Evolutionary conservation across 2,888 invertebrate species (phyloP).

Genomic region (Eristalis tenax): DNA sequence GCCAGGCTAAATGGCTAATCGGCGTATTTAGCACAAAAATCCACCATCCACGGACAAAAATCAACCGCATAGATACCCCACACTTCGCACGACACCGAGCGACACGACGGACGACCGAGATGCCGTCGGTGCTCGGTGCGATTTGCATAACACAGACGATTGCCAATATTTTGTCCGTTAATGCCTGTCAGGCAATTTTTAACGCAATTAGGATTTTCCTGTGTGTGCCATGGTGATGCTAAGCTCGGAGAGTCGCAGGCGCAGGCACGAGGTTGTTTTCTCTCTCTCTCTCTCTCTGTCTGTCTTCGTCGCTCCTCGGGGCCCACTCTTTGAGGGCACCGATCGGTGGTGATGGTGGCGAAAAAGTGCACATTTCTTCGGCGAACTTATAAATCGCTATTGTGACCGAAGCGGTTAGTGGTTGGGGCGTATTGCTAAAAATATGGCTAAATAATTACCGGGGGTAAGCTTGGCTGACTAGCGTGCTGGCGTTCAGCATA

Average conservation of each 20-base stretch:
- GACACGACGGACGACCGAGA: constrained; percentile 9
- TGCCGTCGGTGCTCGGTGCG: background rate
- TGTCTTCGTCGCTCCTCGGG: background rate
- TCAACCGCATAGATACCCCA: constrained; percentile 23
- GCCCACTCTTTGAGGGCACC: background rate
- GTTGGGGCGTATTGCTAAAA: constrained; percentile 56
- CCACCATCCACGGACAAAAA: constrained; percentile 30
- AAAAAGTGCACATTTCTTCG: background rate
- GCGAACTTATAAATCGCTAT: constrained; percentile 62
- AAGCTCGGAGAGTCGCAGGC: constrained; percentile 49
- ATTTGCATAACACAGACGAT: constrained; percentile 68
- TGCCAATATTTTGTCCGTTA: constrained; percentile 71
- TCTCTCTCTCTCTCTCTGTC: background rate
- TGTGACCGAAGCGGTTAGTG: constrained; percentile 45
- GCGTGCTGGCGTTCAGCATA: constrained; percentile 8
- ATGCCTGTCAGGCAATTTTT: constrained; percentile 71
- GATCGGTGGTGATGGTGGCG: background rate
- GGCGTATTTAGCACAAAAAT: constrained; percentile 60
- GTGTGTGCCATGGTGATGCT: constrained; percentile 43
- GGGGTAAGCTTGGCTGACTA: constrained; percentile 41
- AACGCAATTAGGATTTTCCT: constrained; percentile 72
- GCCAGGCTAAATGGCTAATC: constrained; percentile 41
- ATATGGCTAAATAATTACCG: constrained; percentile 68
- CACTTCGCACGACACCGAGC: constrained; percentile 3
- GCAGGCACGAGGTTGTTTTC: too few relatives aligned